Percentiles rank a stretch among this genome's conserved stretches.
These are phyloP conservation scores for Silurus aristotelis DNA, from an alignment of 2,797 vertebrate genomes.

Conservation along the genomic window DNA sequence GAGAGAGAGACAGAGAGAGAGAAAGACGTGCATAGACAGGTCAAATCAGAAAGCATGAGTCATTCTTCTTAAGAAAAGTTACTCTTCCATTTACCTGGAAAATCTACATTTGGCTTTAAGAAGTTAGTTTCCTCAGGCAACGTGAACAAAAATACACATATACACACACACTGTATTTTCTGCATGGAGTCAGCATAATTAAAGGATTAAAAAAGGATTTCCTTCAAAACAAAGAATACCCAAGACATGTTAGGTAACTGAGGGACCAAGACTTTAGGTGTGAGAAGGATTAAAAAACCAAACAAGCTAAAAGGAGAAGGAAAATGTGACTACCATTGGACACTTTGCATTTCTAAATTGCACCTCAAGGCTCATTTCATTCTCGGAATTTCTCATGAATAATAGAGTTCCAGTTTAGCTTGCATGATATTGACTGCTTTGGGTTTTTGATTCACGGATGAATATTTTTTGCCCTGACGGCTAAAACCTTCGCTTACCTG, in stretches of 20 bases:
- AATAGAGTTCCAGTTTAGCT: too few relatives aligned
- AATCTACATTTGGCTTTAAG: neutral
- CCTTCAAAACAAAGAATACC: neutral
- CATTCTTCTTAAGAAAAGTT: conserved; percentile 23
- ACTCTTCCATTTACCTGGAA: conserved; percentile 23
- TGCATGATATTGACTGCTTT: too few relatives aligned
- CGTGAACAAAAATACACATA: neutral
- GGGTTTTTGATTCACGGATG: too few relatives aligned
- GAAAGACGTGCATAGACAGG: neutral
- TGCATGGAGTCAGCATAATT: neutral
- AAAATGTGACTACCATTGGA: too few relatives aligned
- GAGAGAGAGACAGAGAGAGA: neutral
- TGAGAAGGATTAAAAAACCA: neutral
- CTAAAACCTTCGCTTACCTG: neutral
- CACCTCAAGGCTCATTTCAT: too few relatives aligned
- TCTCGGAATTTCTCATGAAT: too few relatives aligned
- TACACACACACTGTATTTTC: neutral
- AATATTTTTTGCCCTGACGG: neutral
- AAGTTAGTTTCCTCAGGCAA: neutral
- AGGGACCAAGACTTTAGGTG: neutral
- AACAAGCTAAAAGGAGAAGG: neutral
- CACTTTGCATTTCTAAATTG: too few relatives aligned
- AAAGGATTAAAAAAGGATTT: neutral
- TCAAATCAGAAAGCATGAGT: conserved; percentile 8
- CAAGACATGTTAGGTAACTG: neutral